Conservation (phyloP, 1,140 invertebrate genomes). For the Bombus polaris region DNA sequence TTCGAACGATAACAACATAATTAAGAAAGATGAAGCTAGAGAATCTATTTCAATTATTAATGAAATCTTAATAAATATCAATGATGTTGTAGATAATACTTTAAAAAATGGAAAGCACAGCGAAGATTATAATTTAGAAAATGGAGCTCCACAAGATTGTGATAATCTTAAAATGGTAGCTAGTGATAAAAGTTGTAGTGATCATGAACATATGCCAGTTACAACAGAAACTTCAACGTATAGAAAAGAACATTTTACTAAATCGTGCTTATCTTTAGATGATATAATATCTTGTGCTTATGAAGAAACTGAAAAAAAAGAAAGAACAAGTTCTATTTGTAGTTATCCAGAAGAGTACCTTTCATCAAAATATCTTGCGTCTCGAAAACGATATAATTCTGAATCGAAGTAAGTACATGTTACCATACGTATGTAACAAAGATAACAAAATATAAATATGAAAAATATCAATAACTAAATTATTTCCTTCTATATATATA, state of each 20-base stretch:
- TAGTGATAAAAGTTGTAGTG: slow-evolving; percentile 34
- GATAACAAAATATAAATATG: background rate
- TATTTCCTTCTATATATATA: background rate
- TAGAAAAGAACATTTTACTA: slow-evolving; percentile 48
- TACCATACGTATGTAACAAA: background rate
- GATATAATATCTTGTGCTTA: slow-evolving; percentile 52
- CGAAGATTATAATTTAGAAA: slow-evolving; percentile 19
- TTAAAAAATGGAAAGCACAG: slow-evolving; percentile 47
- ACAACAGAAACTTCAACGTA: slow-evolving; percentile 21
- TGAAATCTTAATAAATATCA: slow-evolving; percentile 44
- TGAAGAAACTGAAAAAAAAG: slow-evolving; percentile 50
- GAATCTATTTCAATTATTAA: slow-evolving; percentile 45
- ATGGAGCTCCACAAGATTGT: slow-evolving; percentile 24
- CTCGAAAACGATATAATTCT: slow-evolving; percentile 61
- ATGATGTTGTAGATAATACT: slow-evolving; percentile 31
- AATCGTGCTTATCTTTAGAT: slow-evolving; percentile 63
- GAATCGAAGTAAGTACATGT: slow-evolving; percentile 66
- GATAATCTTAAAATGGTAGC: slow-evolving; percentile 15
- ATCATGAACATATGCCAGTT: background rate
- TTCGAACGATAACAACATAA: slow-evolving; percentile 68
- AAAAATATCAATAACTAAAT: background rate
- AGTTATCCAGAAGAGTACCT: slow-evolving; percentile 56
- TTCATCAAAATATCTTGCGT: slow-evolving; percentile 37
- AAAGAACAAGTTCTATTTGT: slow-evolving; percentile 62
- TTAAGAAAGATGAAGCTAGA: slow-evolving; percentile 60